A percentile compares a stretch with the other conserved stretches of the same genome.
phyloP scores from a whole-genome alignment of 2,888 invertebrate genomes.

The Lepidochitona cinerea region DNA sequence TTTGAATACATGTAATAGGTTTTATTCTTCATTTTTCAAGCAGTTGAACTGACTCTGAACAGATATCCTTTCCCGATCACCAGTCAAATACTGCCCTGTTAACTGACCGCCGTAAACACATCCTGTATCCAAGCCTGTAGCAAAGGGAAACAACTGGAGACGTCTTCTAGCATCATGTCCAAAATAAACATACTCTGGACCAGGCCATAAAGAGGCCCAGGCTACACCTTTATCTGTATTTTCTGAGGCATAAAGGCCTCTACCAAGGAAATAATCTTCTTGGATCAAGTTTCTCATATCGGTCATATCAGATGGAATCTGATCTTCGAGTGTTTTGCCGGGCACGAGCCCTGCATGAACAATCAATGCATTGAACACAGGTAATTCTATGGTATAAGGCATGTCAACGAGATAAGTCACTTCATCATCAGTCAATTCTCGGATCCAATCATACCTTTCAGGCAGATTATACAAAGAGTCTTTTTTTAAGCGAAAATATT shows the following conservation, averaged over 20 bases:
- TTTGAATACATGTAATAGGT: background rate
- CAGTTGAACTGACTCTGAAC: background rate
- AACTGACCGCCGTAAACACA: slow-evolving; percentile 66
- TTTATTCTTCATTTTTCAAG: background rate
- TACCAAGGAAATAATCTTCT: slow-evolving; percentile 24
- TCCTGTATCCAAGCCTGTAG: slow-evolving; percentile 71
- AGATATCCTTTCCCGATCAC: background rate
- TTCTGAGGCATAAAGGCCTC: slow-evolving; percentile 37
- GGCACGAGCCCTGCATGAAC: slow-evolving; percentile 70
- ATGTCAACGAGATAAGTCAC: slow-evolving; percentile 58
- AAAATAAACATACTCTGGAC: slow-evolving; percentile 70
- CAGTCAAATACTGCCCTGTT: slow-evolving; percentile 50
- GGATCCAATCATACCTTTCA: slow-evolving; percentile 60
- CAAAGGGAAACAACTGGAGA: slow-evolving; percentile 54
- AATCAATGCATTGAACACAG: slow-evolving; percentile 55
- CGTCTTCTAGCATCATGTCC: slow-evolving; percentile 69
- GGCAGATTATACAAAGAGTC: slow-evolving; percentile 32
- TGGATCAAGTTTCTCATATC: slow-evolving; percentile 63
- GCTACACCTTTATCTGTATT: slow-evolving; percentile 48
- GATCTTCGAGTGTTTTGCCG: slow-evolving; percentile 49
- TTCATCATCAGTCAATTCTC: slow-evolving; percentile 51
- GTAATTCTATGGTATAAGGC: slow-evolving; percentile 68
- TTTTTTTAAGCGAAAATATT: slow-evolving; percentile 34
- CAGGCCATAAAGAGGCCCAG: slow-evolving; percentile 67
- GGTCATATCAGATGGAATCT: slow-evolving; percentile 55